phyloP scores from a whole-genome alignment of 2,888 invertebrate genomes.

The Cryptophagus acutangulus region DNA sequence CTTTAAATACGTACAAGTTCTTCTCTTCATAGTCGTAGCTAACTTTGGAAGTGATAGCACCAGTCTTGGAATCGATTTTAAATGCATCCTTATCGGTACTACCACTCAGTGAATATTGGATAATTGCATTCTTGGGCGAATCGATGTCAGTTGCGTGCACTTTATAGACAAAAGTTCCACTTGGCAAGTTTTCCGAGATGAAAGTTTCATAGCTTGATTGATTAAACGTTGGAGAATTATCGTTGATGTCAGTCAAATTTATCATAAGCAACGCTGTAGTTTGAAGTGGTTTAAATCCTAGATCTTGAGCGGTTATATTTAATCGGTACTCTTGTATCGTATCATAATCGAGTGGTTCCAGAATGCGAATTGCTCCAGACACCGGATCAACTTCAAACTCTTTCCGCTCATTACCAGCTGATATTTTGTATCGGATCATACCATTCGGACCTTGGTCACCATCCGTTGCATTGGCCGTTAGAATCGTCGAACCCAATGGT shows the following conservation, averaged over 20 bases:
- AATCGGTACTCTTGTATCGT: slow-evolving; percentile 76
- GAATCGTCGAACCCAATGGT: slow-evolving; percentile 76
- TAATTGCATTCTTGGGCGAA: slow-evolving; percentile 79
- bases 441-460: slow-evolving; percentile 87
- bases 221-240: slow-evolving; percentile 85
- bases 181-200: slow-evolving; percentile 76
- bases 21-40: slow-evolving; percentile 87
- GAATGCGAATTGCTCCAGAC: slow-evolving; percentile 75
- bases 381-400: slow-evolving; percentile 75
- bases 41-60: slow-evolving; percentile 68
- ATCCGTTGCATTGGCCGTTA: slow-evolving; percentile 81
- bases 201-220: slow-evolving; percentile 71
- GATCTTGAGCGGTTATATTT: slow-evolving; percentile 82
- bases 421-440: slow-evolving; percentile 76
- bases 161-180: slow-evolving; percentile 68
- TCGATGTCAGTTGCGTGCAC: slow-evolving; percentile 79
- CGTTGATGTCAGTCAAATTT: slow-evolving; percentile 86
- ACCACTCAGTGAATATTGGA: slow-evolving; percentile 77
- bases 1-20: slow-evolving; percentile 65
- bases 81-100: slow-evolving; percentile 72
- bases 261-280: slow-evolving; percentile 79
- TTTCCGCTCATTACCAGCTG: slow-evolving; percentile 74
- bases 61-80: slow-evolving; percentile 69
- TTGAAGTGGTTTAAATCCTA: slow-evolving; percentile 73
- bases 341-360: slow-evolving; percentile 81